Evolutionary conservation across 2,113 vertebrate species (phyloP).

Genomic region (Anoura caudifer): DNA sequence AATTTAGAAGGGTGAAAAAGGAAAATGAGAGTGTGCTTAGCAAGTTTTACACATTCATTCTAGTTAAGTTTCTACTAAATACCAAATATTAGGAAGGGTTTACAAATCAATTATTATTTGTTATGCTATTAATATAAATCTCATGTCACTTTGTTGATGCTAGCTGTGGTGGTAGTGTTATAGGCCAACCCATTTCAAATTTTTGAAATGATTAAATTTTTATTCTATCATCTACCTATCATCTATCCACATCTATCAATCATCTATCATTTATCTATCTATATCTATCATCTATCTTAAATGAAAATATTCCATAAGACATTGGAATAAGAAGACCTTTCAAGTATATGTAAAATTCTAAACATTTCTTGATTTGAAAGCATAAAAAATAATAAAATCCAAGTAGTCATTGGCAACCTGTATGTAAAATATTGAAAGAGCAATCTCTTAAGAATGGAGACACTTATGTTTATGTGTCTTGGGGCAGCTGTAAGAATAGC

Average conservation of each 20-base stretch:
- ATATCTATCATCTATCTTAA: not conserved
- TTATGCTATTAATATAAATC: not conserved
- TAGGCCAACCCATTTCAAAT: not conserved
- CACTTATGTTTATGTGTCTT: slow-evolving; percentile 6
- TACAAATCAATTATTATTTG: not conserved
- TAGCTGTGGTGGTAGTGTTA: not conserved
- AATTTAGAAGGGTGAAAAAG: not conserved
- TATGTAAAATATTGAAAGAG: slow-evolving; percentile 24
- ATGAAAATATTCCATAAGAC: not conserved
- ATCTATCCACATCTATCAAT: not conserved
- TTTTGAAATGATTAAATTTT: not conserved
- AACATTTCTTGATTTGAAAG: not conserved
- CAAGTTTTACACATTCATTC: not conserved
- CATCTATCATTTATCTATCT: not conserved
- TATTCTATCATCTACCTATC: not conserved
- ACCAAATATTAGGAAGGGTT: not conserved
- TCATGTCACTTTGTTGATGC: not conserved
- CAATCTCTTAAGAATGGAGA: not conserved
- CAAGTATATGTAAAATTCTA: not conserved
- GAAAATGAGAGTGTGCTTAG: not conserved
- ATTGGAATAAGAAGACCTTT: not conserved
- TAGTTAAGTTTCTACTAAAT: not conserved
- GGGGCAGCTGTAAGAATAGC: not conserved
- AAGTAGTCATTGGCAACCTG: not conserved
- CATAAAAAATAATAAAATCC: not conserved